These are phyloP conservation scores for Melanotaenia nigrans DNA, from an alignment of 2,797 vertebrate species.

Conservation along the genomic window DNA sequence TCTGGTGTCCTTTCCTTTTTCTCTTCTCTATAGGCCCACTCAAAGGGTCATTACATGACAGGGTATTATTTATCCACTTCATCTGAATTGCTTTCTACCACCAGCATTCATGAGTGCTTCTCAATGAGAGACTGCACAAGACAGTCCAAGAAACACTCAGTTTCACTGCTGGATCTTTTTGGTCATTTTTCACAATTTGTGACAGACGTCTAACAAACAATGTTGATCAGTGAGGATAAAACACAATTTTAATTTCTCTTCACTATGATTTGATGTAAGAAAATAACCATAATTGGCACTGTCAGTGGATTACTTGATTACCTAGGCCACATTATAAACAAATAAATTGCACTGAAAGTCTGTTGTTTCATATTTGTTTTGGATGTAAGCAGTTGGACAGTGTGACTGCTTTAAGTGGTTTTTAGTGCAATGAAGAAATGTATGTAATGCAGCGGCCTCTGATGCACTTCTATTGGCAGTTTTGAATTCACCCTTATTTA, in stretches of 20 bases:
- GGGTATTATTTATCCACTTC: neutral
- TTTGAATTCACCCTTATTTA: neutral
- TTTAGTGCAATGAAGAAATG: too few relatives aligned
- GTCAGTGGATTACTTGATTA: neutral
- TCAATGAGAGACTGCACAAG: neutral
- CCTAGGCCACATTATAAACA: neutral
- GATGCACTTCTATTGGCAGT: conserved; percentile 4
- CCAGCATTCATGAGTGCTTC: neutral
- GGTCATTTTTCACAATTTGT: neutral
- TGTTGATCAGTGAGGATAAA: neutral
- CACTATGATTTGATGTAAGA: neutral
- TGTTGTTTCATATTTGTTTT: neutral
- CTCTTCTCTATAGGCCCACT: neutral
- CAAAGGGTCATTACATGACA: neutral
- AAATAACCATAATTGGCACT: neutral
- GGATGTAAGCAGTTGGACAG: too few relatives aligned
- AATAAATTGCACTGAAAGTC: neutral
- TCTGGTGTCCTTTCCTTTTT: neutral
- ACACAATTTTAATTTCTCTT: neutral
- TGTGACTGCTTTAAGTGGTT: too few relatives aligned
- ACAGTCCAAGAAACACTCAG: neutral
- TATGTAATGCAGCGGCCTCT: neutral
- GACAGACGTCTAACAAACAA: neutral
- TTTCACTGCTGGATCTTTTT: neutral
- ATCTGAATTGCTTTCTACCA: neutral